Evolutionary conservation across 2,888 invertebrate genomes (phyloP), one percentile per base, ranked within the genome.

Genomic region (Napeogenes sylphis): DNA sequence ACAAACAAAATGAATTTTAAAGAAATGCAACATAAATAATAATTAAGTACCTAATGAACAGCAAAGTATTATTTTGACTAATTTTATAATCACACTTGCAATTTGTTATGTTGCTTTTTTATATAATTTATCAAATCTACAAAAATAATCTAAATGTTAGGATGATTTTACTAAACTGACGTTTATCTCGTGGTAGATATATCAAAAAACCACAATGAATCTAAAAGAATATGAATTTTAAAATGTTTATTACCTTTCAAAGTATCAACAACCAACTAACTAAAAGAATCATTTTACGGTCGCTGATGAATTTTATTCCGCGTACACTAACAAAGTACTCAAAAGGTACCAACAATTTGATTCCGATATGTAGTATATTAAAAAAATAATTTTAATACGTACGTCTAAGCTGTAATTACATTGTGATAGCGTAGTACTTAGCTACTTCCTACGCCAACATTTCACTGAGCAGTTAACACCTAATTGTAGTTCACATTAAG

Each of bases 11-110:
- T 61, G 55, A 62, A 61, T 59, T 62, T 46, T 63, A 42, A 47
- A 51, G 30, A 51, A 51, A 51, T 64, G 61, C 65, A 64, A 65
- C 60, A 63, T 67, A 68, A 64, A 66, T 59, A 68, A 58, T 61
- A 68, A 67, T 75, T 75, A 75, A 75, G 75, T 75, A 75, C 67
- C 68, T 69, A 68, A 70, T 71, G 65, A 67, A 65, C 68, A 70
- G 63, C 71, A 63, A 68, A 66, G 67, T 64, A 66, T 64, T 57
- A 63, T 55, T 68, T 66, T 60, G 51, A 66, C 66, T 65, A 63
- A 55, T 62, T 62, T 62, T 51, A 65, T 57, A 62, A 62, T 59
- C 55, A 61, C 54, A 46, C 54, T 59, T 59, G 4, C 21, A 55
- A 38, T 62, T 59, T 46, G 61, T 55, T 59, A 54, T 55, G 30